phyloP scores from a whole-genome alignment of 92 coral and sea anemone genomes.

The Micromussa lordhowensis region DNA sequence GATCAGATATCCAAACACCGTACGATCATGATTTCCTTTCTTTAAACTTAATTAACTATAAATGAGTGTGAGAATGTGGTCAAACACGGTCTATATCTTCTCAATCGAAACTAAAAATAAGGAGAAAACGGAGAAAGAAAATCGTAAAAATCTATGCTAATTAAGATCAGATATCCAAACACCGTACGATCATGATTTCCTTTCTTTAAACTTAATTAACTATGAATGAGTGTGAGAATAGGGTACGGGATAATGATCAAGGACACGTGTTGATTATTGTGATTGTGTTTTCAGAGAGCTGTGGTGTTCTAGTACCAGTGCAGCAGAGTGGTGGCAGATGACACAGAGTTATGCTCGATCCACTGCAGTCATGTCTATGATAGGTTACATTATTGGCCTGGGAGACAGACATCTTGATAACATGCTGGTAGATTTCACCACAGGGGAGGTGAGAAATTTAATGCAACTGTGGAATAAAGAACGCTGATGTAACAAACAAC shows the following conservation, averaged over 20 bases:
- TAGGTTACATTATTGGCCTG: constrained; percentile 95
- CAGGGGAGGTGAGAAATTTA: constrained; percentile 83
- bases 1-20: no score
- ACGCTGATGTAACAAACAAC: background rate
- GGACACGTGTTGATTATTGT: background rate
- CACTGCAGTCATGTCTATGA: constrained; percentile 99
- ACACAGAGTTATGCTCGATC: constrained; percentile 95
- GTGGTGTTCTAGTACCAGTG: constrained; percentile 98
- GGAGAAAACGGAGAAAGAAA: no score
- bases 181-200: no score
- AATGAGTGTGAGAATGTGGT: no score
- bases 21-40: no score
- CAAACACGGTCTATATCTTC: no score
- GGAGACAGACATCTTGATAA: constrained; percentile 99
- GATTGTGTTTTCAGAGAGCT: constrained; percentile 74
- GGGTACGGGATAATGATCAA: background rate
- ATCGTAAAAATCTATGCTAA: no score
- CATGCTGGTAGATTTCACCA: constrained; percentile 97
- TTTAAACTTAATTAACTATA: no score
- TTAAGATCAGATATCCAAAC: no score
- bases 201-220: no score
- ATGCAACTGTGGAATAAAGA: background rate
- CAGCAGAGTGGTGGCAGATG: constrained; percentile 98
- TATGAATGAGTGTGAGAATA: no score
- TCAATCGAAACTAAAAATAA: no score